Percentiles rank a stretch among this genome's conserved stretches.
These are phyloP conservation scores for Pedicia rivosa DNA, from an alignment of 2,888 invertebrate genomes.

Conservation along the genomic window DNA sequence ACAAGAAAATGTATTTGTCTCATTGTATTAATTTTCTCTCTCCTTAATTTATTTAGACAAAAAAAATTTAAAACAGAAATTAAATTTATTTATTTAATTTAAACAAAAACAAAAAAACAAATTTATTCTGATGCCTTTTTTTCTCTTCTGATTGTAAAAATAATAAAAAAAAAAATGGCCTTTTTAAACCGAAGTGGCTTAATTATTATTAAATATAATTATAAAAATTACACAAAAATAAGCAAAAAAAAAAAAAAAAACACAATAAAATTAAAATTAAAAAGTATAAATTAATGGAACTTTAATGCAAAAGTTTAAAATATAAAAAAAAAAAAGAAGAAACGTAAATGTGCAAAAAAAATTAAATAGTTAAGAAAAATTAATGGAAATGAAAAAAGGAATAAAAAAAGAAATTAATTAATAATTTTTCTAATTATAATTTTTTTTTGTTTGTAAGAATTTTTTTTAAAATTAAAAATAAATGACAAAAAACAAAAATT, in stretches of 20 bases:
- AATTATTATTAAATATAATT: too few species aligned
- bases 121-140: slow-evolving; percentile 6
- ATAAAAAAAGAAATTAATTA: too few species aligned
- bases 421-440: too few species aligned
- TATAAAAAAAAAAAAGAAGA: not conserved
- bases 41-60: not conserved
- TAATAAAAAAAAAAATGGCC: not conserved
- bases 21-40: not conserved
- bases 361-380: too few species aligned
- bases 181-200: slow-evolving; percentile 6
- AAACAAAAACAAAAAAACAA: not conserved
- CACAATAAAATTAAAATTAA: not conserved
- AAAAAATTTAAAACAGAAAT: not conserved
- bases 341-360: not conserved
- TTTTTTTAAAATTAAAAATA: too few species aligned
- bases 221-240: too few species aligned
- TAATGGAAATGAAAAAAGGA: too few species aligned
- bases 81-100: slow-evolving; percentile 3
- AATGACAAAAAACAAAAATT: too few species aligned
- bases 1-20: too few species aligned
- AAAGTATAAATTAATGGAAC: not conserved
- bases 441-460: too few species aligned
- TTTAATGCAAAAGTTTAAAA: not conserved
- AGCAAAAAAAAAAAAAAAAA: too few species aligned
- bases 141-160: too few species aligned